phyloP scores from a whole-genome alignment of 2,888 invertebrate genomes.

The Acleris laterana region DNA sequence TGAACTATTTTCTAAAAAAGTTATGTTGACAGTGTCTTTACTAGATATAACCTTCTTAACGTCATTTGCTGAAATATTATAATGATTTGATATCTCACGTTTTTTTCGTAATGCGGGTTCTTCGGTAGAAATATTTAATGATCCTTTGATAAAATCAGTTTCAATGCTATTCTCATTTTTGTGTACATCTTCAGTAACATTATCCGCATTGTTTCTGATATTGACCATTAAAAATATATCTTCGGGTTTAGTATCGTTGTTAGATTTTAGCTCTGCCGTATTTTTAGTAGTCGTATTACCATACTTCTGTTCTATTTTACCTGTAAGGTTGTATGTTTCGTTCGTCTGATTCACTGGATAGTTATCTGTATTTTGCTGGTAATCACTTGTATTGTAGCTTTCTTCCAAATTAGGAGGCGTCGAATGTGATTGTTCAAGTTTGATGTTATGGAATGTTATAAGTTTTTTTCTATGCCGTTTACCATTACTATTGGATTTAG shows the following conservation, averaged over 20 bases:
- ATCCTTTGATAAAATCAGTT: constrained; percentile 52
- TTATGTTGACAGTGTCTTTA: constrained; percentile 15
- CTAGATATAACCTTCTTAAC: constrained; percentile 4
- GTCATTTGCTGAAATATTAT: constrained; percentile 14
- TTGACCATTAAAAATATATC: constrained; percentile 60
- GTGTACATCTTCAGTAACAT: constrained; percentile 47
- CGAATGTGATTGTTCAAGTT: constrained; percentile 54
- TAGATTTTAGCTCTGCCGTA: constrained; percentile 42
- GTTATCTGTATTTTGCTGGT: constrained; percentile 42
- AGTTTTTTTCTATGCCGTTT: constrained; percentile 72
- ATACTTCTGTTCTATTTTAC: constrained; percentile 37
- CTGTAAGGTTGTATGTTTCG: constrained; percentile 39
- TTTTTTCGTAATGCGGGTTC: constrained; percentile 51
- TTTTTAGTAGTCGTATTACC: constrained; percentile 43
- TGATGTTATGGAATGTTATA: constrained; percentile 64
- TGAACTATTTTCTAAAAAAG: constrained; percentile 43
- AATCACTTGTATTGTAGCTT: constrained; percentile 42
- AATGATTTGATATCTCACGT: constrained; percentile 47
- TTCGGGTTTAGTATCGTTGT: constrained; percentile 52
- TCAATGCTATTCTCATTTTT: constrained; percentile 67
- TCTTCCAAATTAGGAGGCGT: constrained; percentile 48
- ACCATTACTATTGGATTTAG: constrained; percentile 54
- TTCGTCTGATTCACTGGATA: constrained; percentile 40
- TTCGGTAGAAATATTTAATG: constrained; percentile 50
- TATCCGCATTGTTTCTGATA: constrained; percentile 54